A percentile compares a stretch with the other conserved stretches of the same genome.
phyloP scores from a whole-genome alignment of 2,113 vertebrate species.

The Herpailurus yagouaroundi region DNA sequence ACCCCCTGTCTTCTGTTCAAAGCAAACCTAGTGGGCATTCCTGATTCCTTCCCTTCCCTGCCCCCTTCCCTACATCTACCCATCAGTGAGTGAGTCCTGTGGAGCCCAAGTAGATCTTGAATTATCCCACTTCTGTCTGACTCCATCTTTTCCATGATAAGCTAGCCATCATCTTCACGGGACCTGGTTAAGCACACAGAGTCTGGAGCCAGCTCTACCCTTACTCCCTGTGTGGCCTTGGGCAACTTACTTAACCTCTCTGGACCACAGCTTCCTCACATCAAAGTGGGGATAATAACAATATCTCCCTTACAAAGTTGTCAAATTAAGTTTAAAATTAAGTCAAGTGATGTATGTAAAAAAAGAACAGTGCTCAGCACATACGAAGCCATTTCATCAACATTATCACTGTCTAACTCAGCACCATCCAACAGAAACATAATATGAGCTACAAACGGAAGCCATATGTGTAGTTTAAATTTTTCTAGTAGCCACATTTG shows the following conservation, averaged over 20 bases:
- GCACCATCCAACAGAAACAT: neutral
- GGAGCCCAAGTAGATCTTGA: neutral
- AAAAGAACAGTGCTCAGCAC: neutral
- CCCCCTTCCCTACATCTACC: fast-evolving
- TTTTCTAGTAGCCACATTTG: neutral
- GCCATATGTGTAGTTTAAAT: neutral
- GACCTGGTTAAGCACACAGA: neutral
- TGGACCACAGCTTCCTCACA: neutral
- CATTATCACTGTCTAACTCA: neutral
- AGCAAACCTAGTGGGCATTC: neutral
- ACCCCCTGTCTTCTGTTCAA: neutral
- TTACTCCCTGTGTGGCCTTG: neutral
- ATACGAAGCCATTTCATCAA: neutral
- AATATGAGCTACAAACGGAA: neutral
- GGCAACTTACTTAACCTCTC: slow-evolving; percentile 26
- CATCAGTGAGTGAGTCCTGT: fast-evolving
- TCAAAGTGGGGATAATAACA: neutral
- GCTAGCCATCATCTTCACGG: neutral
- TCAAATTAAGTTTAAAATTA: neutral
- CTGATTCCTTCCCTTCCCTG: neutral
- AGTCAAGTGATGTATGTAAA: neutral
- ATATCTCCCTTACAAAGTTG: neutral
- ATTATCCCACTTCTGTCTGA: neutral
- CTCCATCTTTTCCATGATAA: neutral
- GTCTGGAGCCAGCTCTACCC: neutral